Percentiles rank a stretch among this genome's conserved stretches.
Conservation (phyloP, 2,113 vertebrate species). For the Eidolon helvum region DNA sequence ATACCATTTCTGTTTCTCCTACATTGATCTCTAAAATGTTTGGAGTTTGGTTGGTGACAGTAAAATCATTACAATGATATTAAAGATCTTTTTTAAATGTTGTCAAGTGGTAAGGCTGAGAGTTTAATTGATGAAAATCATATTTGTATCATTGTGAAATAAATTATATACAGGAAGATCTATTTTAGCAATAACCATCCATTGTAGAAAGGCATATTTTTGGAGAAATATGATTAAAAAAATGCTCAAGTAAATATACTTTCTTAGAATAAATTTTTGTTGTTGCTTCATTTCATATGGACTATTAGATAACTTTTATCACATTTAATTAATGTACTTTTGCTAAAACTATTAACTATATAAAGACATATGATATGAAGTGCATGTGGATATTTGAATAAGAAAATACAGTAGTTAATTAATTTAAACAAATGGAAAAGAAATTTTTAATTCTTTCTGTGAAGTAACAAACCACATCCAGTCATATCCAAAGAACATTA, state of each 20-base stretch:
- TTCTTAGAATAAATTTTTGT: not conserved
- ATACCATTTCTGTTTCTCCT: conserved; percentile 5
- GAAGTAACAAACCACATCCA: conserved; percentile 48
- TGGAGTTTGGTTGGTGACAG: conserved; percentile 29
- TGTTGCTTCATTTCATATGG: not conserved
- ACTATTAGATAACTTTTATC: not conserved
- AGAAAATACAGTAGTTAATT: conserved; percentile 57
- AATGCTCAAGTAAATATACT: not conserved
- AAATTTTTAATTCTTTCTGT: conserved; percentile 22
- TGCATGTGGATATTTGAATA: conserved; percentile 71
- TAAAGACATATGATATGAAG: conserved; percentile 43
- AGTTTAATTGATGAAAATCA: not conserved
- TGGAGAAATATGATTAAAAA: not conserved
- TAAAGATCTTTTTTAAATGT: not conserved
- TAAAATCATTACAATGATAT: not conserved
- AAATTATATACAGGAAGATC: not conserved
- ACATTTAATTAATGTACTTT: not conserved
- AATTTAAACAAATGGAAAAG: conserved; percentile 50
- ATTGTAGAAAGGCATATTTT: not conserved
- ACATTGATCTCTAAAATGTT: not conserved
- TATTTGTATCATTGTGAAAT: conserved; percentile 10
- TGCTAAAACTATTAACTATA: not conserved
- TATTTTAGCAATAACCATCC: not conserved
- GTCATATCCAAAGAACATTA: conserved; percentile 56
- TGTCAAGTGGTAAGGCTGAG: not conserved